Evolutionary conservation across 2,113 vertebrate genomes (phyloP), one percentile per base, ranked within the genome.

Genomic region (Thamnophis sirtalis): DNA sequence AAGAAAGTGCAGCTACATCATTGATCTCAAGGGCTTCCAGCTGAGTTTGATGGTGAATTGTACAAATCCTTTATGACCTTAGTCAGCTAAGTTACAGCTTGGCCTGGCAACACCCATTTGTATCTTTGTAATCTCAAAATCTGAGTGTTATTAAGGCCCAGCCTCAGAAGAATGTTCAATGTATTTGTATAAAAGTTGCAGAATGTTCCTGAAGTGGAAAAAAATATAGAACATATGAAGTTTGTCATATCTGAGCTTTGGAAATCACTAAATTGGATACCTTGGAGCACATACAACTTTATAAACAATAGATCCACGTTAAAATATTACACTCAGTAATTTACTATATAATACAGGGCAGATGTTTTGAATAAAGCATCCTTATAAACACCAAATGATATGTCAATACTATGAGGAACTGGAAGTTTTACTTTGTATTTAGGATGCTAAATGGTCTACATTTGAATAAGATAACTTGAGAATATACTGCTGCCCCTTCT

Each of bases 1-100:
- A 43, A 93, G 1, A 92, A 90, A 73, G 63, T 22, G 5, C 0
- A 89, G 54, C 53, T 91, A 80, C 93, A 84, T 4, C 6, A 15
- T 91, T 73, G 22, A 58, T 49, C 87, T 1, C 68, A 8, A 26
- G 21, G 53, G 24, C 93, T 2, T 26, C 38, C 4, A 11, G 5
- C 49, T 84, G 68, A 92, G 38, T 92, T 89, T 92, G 60, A 80
- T 60, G 24, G 48, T 89, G 88, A 53, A 33, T 53, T 84, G 73
- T 89, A 86, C 49, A 90, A 8, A 55, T 92, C 63, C 19, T 24
- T 11, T 21, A 0, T 93, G 68, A 85, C 10, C 2, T 21, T 19
- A 10, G 68, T 28, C 24, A 92, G 5, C 5, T 3, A 84, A 84
- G 11, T 58, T 84, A 88, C 11, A 84, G 26, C 33, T 49, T 88